phyloP scores from a whole-genome alignment of 2,888 invertebrate genomes.

The Hyposoter didymator region DNA sequence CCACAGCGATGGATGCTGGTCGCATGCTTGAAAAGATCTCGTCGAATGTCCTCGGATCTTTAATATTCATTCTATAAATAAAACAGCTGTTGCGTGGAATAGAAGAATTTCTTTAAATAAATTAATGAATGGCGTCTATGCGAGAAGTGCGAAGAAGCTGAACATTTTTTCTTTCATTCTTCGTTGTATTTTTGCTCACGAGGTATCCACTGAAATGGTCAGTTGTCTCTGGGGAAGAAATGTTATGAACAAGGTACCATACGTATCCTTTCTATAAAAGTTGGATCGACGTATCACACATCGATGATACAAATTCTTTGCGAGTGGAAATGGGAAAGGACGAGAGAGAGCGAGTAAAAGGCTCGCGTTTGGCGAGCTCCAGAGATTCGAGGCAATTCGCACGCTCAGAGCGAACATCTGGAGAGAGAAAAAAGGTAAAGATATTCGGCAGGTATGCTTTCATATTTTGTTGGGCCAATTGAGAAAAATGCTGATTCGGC shows the following conservation, averaged over 20 bases:
- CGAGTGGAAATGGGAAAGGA: neutral
- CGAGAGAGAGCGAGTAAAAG: neutral
- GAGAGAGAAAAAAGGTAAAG: slow-evolving; percentile 10
- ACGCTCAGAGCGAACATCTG: slow-evolving; percentile 10
- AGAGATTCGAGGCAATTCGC: slow-evolving; percentile 28
- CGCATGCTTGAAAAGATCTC: no score
- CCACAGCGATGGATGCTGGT: no score
- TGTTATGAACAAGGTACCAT: slow-evolving; percentile 9
- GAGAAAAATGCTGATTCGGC: slow-evolving; percentile 61
- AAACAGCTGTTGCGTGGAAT: no score
- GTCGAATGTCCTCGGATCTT: no score
- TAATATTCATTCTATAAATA: no score
- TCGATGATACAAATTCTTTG: slow-evolving; percentile 21
- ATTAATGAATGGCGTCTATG: no score
- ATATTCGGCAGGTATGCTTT: neutral
- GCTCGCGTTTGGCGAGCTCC: neutral
- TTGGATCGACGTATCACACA: slow-evolving; percentile 32
- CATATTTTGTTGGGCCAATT: slow-evolving; percentile 49
- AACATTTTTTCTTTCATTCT: neutral
- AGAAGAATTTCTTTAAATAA: no score
- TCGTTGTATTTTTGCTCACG: neutral
- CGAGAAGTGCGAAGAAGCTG: no score
- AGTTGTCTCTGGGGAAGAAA: slow-evolving; percentile 11
- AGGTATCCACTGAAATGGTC: slow-evolving; percentile 14
- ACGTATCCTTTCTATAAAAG: slow-evolving; percentile 18